These are phyloP conservation scores for Colius striatus DNA, from an alignment of 2,113 vertebrate genomes.

Conservation along the genomic window DNA sequence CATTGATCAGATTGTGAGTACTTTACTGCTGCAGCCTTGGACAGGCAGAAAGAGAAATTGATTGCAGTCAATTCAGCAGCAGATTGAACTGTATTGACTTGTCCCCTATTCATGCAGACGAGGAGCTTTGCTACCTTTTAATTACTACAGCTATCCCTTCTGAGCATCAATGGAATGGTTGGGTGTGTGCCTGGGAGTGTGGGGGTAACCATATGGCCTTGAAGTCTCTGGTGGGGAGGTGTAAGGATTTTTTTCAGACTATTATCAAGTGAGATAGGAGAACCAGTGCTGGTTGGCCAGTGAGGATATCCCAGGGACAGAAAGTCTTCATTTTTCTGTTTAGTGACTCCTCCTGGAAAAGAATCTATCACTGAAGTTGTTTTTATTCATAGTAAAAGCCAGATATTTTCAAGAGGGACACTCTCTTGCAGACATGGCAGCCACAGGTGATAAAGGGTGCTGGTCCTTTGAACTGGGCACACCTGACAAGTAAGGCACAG, in stretches of 20 bases:
- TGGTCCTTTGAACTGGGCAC: neutral
- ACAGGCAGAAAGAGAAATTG: conserved; percentile 63
- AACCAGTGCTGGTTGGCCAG: neutral
- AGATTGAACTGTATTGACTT: conserved; percentile 68
- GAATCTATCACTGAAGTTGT: neutral
- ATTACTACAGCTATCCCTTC: conserved; percentile 32
- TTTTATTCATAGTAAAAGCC: neutral
- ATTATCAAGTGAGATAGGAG: neutral
- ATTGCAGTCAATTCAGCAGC: conserved; percentile 71
- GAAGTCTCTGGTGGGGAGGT: neutral
- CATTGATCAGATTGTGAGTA: conserved; percentile 71
- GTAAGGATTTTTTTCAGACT: neutral
- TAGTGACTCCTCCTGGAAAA: neutral
- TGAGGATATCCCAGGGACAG: neutral
- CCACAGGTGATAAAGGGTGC: neutral
- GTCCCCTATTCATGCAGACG: conserved; percentile 32
- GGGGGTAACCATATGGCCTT: neutral
- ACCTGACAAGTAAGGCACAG: neutral
- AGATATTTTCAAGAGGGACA: neutral
- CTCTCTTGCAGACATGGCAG: neutral
- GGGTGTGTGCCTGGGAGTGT: neutral
- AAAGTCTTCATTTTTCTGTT: neutral
- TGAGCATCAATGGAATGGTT: neutral
- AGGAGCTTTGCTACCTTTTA: conserved; percentile 61
- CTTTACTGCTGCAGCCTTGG: conserved; percentile 74